Base-by-base conservation (phyloP, 2,888 invertebrate genomes). In the Atethmia centrago region DNA sequence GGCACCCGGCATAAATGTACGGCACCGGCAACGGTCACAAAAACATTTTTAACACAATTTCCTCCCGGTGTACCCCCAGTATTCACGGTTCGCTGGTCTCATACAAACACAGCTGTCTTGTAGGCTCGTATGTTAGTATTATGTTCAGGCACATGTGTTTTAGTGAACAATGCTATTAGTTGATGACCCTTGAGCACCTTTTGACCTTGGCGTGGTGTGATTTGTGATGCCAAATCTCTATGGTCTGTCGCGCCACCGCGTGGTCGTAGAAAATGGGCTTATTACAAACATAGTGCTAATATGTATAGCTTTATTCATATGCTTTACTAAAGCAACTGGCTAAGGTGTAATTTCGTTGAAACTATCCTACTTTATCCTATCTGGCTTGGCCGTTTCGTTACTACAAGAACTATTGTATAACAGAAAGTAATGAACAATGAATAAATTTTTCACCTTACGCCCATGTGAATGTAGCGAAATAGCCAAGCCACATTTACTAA, bases 31-130 rank as follows among this genome's bases (percentile, higher is more conserved):
- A 25, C 16, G 0, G 16, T 28, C 1, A 28, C 19, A 0, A 28
- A 8, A 55, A 16, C 55, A n/a, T 42, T 66, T 58, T 10, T 21
- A 56, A 16, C 8, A 31, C 0, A 10, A 56, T 53, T 71, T 49
- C 53, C 78, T 55, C 86, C 36, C 73, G 19, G 79, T 87, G 76
- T 72, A 55, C 0, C 75, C 25, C 81, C 53, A 19, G 19, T 25
- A 9, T 59, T 65, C 71, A 84, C 87, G 77, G 77, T 79, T 77
- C 78, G 67, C 81, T 84, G 78, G 45, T 73, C 79, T 63, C 79
- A 56, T 21, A 81, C 59, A 31, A 80, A 59, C 77, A 69, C 47
- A 72, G 51, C 58, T 53, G 51, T 72, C 65, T 77, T 81, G 51
- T 69, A 28, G 45, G 19, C 7, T 31, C 25, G 25, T 67, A 51